Evolutionary conservation across 92 coral and sea anemone species (phyloP), one percentile per base, ranked within the genome.

Genomic region (Pocillopora meandrina): DNA sequence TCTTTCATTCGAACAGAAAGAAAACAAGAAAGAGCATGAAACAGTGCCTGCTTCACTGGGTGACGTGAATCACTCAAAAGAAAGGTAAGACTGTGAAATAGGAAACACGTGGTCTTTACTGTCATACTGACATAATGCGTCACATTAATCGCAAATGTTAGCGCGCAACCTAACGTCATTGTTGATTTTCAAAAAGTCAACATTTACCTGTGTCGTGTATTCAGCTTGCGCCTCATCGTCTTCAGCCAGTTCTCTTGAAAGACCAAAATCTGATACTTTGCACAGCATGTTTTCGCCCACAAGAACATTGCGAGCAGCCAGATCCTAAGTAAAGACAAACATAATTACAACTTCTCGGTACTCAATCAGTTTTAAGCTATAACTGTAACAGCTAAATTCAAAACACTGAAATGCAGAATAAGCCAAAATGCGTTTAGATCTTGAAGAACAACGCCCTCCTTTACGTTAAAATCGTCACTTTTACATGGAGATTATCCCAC

Each of bases 301-400:
- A 31, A 92, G 90, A 35, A 90, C 74, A 52, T 92, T 92, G 67
- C 95, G 95, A 61, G 95, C 95, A 18, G 95, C 95, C 0, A 92
- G 81, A 80, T 92, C 95, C 95, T 92, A 75, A 79, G 68, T 74
- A 33, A 64, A 31, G 14, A 71, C 6, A 42, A 71, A n/a, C 52
- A 16, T 49, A 12, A 52, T 63, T n/a, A 79, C 18, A 87, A 33
- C 59, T 77, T 14, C 26, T 77, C 0, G 49, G 61, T 17, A 62
- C 61, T 66, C 52, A 42, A 42, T 42, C 49, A 42, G 49, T 42
- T 42, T 0, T 42, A 2, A 42, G 49, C 49, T 42, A 42, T 42
- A 23, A 0, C 0, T 0, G 26, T 26, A 42, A 42, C 52, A 42
- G 7, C 4, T 0, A 42, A 42, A 42, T 47, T 78, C 21, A 2